Conservation (phyloP, 2,797 vertebrate species). For the Amblyraja radiata region DNA sequence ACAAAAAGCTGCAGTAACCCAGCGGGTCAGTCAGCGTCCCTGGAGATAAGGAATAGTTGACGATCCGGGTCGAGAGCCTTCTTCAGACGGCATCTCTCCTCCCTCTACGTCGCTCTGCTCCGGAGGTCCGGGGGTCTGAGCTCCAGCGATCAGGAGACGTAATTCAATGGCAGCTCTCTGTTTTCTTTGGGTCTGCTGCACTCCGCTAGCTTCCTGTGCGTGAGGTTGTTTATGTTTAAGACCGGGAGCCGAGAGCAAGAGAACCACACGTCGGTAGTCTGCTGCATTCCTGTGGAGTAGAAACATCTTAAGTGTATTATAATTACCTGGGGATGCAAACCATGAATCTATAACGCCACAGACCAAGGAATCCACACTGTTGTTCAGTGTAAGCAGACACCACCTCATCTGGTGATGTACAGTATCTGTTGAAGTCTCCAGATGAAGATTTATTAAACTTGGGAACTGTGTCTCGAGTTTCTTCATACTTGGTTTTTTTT, state of each 20-base stretch:
- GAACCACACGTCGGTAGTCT: background rate
- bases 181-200: background rate
- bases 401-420: background rate
- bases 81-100: too few relatives aligned
- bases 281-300: conserved; percentile 14
- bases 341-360: conserved; percentile 12
- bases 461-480: conserved; percentile 10
- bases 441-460: conserved; percentile 28
- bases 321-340: background rate
- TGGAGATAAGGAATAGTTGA: too few relatives aligned
- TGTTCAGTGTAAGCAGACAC: conserved; percentile 26
- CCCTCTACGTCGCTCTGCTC: background rate
- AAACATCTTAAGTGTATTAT: conserved; percentile 9
- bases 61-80: too few relatives aligned
- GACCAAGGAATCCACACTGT: background rate
- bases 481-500: too few relatives aligned
- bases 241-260: background rate
- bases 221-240: conserved; percentile 13
- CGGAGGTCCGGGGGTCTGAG: conserved; percentile 1
- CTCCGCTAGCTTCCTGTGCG: conserved; percentile 12
- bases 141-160: background rate
- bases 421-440: background rate
- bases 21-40: too few relatives aligned
- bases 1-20: too few relatives aligned
- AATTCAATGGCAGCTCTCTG: background rate